Percentiles rank a stretch among this genome's conserved stretches.
Conservation (phyloP, 2,797 vertebrate species). For the Paramormyrops hopkinsi region DNA sequence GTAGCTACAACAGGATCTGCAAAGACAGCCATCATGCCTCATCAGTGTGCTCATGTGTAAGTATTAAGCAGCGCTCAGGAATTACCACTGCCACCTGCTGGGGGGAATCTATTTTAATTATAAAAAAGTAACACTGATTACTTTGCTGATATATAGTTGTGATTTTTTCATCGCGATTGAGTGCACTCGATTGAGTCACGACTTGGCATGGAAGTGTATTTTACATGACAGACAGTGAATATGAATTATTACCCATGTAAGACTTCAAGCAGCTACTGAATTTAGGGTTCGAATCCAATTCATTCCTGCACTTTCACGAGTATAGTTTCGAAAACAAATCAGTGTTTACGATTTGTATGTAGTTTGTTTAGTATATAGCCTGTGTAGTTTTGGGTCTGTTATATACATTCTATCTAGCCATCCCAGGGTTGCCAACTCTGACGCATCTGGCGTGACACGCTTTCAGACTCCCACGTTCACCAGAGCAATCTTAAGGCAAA, state of each 20-base stretch:
- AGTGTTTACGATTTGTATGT: background rate
- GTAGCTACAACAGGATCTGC: background rate
- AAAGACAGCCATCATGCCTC: background rate
- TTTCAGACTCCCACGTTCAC: too few species aligned
- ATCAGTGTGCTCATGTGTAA: background rate
- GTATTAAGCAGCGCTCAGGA: background rate
- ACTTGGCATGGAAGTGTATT: background rate
- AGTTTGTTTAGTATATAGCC: background rate
- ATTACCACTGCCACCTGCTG: background rate
- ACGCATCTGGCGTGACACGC: too few species aligned
- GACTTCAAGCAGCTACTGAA: background rate
- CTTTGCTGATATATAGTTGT: background rate
- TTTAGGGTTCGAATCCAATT: background rate
- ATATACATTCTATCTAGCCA: background rate
- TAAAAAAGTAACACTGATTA: background rate
- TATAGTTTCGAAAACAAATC: background rate
- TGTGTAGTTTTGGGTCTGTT: background rate
- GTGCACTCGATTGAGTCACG: background rate
- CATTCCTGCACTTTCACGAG: background rate
- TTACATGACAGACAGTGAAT: background rate
- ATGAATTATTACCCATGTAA: background rate
- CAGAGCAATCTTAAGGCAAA: too few species aligned
- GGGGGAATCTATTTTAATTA: background rate
- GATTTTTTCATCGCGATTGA: background rate
- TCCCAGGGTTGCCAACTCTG: too few species aligned